These are phyloP conservation scores for Sparidentex hasta DNA, from an alignment of 2,797 vertebrate genomes.

Conservation along the genomic window DNA sequence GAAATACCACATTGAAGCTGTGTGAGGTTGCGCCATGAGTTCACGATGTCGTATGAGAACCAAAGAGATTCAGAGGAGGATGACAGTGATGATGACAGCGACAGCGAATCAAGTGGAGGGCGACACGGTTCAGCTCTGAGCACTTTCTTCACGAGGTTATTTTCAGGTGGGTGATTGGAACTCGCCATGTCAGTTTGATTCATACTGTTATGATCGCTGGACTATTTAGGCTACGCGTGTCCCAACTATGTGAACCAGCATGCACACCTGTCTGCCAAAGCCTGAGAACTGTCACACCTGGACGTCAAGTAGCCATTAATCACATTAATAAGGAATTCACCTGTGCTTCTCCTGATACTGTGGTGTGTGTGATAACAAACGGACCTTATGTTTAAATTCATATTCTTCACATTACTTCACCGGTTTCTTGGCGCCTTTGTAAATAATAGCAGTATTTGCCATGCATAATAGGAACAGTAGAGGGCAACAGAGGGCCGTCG, in stretches of 20 bases:
- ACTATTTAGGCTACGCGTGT: background rate
- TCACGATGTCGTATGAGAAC: slow-evolving; percentile 47
- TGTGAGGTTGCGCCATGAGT: background rate
- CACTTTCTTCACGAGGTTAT: slow-evolving; percentile 45
- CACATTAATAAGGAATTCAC: background rate
- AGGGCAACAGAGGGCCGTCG: slow-evolving; percentile 9
- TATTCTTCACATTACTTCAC: background rate
- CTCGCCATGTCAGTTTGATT: background rate
- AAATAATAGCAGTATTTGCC: background rate
- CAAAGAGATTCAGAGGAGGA: slow-evolving; percentile 57
- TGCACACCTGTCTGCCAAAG: background rate
- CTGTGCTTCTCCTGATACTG: background rate
- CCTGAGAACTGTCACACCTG: background rate
- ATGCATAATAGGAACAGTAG: background rate
- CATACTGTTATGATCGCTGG: background rate
- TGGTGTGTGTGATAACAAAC: background rate
- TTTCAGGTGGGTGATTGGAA: slow-evolving; percentile 63
- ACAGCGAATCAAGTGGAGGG: slow-evolving; percentile 26
- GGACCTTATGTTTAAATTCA: background rate
- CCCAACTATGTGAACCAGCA: background rate
- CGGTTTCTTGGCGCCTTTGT: too few relatives aligned
- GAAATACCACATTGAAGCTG: background rate
- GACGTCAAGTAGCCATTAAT: background rate
- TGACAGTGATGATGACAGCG: slow-evolving; percentile 49
- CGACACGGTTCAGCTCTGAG: slow-evolving; percentile 4